Evolutionary conservation across 2,888 invertebrate genomes (phyloP).

Genomic region (Agriopis aurantiaria): DNA sequence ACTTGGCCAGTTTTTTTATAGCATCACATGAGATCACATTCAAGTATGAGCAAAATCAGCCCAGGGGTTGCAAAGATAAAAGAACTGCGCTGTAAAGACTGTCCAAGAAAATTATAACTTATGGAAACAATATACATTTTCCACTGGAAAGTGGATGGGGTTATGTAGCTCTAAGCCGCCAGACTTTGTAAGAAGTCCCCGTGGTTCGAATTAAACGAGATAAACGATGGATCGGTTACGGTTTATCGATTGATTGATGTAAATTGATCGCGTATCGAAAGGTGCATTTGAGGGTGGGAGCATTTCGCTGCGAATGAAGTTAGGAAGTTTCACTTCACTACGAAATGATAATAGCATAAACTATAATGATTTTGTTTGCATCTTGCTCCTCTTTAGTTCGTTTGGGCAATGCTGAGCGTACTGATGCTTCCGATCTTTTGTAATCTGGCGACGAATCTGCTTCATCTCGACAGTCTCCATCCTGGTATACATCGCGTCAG

Average conservation of each 20-base stretch:
- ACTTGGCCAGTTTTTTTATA: too few species aligned
- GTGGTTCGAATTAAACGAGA: slow-evolving; percentile 46
- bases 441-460: too few species aligned
- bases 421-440: too few species aligned
- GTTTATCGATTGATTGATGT: slow-evolving; percentile 62
- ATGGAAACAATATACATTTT: slow-evolving; percentile 9
- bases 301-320: slow-evolving; percentile 10
- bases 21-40: too few species aligned
- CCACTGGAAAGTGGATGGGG: slow-evolving; percentile 21
- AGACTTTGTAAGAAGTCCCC: slow-evolving; percentile 36
- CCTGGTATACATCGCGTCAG: too few species aligned
- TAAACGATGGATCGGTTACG: slow-evolving; percentile 42
- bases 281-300: slow-evolving; percentile 29
- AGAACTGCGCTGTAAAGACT: neutral
- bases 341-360: neutral
- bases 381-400: too few species aligned
- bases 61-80: too few species aligned
- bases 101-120: neutral
- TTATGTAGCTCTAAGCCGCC: slow-evolving; percentile 28
- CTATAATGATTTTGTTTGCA: too few species aligned
- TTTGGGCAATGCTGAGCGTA: too few species aligned
- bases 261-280: slow-evolving; percentile 55
- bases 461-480: too few species aligned
- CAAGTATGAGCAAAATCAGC: too few species aligned
- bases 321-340: neutral